Evolutionary conservation across 92 coral and sea anemone genomes (phyloP).

Genomic region (Pocillopora meandrina): DNA sequence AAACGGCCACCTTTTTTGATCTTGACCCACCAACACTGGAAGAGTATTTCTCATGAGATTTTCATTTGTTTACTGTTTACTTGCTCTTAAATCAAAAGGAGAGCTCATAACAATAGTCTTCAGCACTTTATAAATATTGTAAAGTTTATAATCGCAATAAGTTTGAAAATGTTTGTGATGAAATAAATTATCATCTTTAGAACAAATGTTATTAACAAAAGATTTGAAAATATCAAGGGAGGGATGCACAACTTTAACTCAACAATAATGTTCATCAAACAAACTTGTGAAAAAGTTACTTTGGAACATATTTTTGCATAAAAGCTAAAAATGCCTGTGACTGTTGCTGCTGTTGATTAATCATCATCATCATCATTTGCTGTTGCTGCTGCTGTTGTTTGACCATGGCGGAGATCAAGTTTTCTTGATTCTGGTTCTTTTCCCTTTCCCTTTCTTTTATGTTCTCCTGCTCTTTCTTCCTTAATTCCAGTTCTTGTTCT

Average conservation of each 20-base stretch:
- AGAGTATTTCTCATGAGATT: too few species aligned
- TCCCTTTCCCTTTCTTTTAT: slow-evolving; percentile 43
- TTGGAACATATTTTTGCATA: slow-evolving; percentile 33
- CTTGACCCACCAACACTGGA: too few species aligned
- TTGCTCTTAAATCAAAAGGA: too few species aligned
- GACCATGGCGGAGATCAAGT: slow-evolving; percentile 28
- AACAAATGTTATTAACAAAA: too few species aligned
- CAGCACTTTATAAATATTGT: too few species aligned
- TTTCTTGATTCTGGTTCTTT: slow-evolving; percentile 43
- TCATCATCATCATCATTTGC: slow-evolving; percentile 34
- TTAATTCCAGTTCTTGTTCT: not conserved
- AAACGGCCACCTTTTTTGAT: too few species aligned
- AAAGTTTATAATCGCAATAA: too few species aligned
- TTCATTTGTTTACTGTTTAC: too few species aligned
- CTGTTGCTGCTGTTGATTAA: slow-evolving; percentile 41
- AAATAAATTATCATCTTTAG: too few species aligned
- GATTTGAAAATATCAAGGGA: too few species aligned
- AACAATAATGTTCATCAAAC: not conserved
- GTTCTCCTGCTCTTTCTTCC: slow-evolving; percentile 37
- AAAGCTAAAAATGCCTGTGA: slow-evolving; percentile 9
- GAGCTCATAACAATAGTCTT: too few species aligned
- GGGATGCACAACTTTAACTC: not conserved
- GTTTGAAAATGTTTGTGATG: too few species aligned
- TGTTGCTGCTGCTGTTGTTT: slow-evolving; percentile 51
- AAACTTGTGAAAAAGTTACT: slow-evolving; percentile 19